A percentile compares a stretch with the other conserved stretches of the same genome.
These are phyloP conservation scores for Noctua pronuba DNA, from an alignment of 2,888 invertebrate species.

Conservation along the genomic window DNA sequence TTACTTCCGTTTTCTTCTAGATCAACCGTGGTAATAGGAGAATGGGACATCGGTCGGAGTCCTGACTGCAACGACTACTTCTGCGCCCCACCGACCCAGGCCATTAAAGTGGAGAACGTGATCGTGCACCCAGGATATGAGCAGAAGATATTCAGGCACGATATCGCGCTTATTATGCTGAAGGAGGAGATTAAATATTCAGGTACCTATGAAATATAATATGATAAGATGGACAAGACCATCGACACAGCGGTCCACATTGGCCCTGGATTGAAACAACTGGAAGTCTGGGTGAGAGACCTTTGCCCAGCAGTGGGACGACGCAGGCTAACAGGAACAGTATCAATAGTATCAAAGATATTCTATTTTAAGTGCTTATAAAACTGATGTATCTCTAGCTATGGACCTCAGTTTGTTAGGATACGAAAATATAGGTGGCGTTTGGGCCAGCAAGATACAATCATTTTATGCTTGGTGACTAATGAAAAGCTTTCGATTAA, in stretches of 20 bases:
- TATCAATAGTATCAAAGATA: neutral
- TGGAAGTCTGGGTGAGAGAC: neutral
- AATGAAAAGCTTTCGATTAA: neutral
- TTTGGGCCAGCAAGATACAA: neutral
- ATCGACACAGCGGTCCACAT: neutral
- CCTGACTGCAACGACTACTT: conserved; percentile 94
- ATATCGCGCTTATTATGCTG: conserved; percentile 94
- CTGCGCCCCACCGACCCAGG: conserved; percentile 93
- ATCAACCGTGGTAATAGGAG: conserved; percentile 93
- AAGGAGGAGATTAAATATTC: conserved; percentile 91
- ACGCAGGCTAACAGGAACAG: neutral
- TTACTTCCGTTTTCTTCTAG: conserved; percentile 79
- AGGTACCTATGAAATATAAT: conserved; percentile 69
- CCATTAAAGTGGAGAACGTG: conserved; percentile 93
- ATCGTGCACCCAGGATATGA: conserved; percentile 94
- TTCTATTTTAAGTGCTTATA: neutral
- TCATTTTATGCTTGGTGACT: neutral
- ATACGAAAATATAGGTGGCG: neutral
- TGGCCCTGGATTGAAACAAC: neutral
- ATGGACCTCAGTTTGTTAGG: neutral
- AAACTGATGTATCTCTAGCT: neutral
- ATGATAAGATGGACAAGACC: neutral
- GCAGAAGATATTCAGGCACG: conserved; percentile 92
- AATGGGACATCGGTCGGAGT: conserved; percentile 93
- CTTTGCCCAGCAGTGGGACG: neutral